Conservation (phyloP, 2,113 vertebrate genomes). For the Abramis brama region DNA sequence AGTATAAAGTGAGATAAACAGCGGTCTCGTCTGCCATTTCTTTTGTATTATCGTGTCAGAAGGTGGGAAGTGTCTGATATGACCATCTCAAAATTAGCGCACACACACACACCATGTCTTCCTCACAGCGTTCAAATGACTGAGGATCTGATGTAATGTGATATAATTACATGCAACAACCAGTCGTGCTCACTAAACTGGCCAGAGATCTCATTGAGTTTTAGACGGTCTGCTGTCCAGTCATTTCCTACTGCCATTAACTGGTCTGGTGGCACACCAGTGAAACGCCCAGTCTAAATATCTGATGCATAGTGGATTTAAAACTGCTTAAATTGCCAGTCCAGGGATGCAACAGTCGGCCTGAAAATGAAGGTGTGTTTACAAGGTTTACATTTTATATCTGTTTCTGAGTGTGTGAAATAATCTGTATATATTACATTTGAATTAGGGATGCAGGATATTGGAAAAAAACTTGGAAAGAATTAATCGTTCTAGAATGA, state of each 20-base stretch:
- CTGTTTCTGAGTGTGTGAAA: too few species aligned
- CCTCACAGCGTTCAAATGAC: not conserved
- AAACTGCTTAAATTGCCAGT: not conserved
- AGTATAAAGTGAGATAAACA: not conserved
- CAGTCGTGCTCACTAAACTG: not conserved
- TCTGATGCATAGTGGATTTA: not conserved
- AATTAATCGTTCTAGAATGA: too few species aligned
- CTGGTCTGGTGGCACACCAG: not conserved
- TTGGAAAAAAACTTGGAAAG: too few species aligned
- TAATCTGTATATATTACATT: too few species aligned
- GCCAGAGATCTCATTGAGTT: not conserved
- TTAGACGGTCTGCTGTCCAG: not conserved
- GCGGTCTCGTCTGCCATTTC: not conserved
- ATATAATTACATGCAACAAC: not conserved
- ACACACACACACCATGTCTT: not conserved
- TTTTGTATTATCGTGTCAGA: not conserved
- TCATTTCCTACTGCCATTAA: not conserved
- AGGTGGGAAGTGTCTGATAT: not conserved
- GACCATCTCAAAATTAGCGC: slow-evolving; percentile 6
- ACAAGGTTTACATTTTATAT: too few species aligned
- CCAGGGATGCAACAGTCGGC: not conserved
- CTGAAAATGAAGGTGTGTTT: not conserved
- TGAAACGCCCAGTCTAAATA: not conserved
- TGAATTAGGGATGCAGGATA: too few species aligned
- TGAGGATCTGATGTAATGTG: slow-evolving; percentile 13